These are phyloP conservation scores for Alectoris magna DNA, from an alignment of 2,797 vertebrate species.

Conservation along the genomic window DNA sequence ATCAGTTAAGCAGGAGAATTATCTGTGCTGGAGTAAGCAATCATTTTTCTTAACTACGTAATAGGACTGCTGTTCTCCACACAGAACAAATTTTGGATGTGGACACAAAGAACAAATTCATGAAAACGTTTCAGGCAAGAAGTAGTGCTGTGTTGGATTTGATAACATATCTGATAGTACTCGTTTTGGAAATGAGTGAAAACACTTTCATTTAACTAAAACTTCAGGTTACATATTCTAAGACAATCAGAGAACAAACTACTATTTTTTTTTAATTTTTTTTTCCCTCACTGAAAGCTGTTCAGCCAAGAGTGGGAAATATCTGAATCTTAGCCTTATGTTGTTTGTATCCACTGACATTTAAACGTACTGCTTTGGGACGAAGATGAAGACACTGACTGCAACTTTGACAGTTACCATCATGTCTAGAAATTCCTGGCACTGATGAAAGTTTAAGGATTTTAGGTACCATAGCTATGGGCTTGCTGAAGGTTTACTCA, in stretches of 20 bases:
- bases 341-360: neutral
- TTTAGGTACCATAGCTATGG: fast-evolving
- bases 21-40: too few relatives aligned
- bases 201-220: neutral
- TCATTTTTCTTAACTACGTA: too few relatives aligned
- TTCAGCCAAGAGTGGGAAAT: neutral
- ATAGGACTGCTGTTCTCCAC: neutral
- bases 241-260: neutral
- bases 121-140: too few relatives aligned
- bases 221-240: neutral
- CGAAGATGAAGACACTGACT: neutral
- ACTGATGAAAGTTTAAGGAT: neutral
- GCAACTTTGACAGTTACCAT: neutral
- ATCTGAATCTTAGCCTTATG: neutral
- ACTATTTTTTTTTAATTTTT: neutral
- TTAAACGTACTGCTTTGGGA: neutral
- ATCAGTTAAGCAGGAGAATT: too few relatives aligned
- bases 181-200: neutral
- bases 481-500: neutral
- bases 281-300: neutral
- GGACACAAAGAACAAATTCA: neutral
- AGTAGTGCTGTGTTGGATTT: neutral
- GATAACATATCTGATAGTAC: neutral
- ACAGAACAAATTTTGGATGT: neutral
- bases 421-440: neutral